Base-by-base conservation (phyloP, 1,140 invertebrate species). In the Dysdera silvatica region DNA sequence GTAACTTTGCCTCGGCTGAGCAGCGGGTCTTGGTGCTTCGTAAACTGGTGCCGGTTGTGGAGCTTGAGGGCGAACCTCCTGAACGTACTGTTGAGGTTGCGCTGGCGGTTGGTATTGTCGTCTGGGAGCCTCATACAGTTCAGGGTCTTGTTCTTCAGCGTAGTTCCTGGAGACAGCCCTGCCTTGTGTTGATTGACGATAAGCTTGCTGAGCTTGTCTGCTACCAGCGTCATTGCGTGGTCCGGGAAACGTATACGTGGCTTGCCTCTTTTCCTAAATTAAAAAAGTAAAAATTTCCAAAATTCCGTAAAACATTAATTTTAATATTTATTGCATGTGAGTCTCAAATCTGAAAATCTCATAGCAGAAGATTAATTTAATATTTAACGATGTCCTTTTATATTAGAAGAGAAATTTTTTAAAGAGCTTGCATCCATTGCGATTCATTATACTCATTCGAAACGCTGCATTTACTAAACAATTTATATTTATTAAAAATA, bases 191-290 rank as follows among this genome's bases (percentile, higher is more conserved):
- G 16, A 5, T 41, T 20, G n/a, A 4, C 23, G 5, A 41, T 41
- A 41, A 5, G n/a, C 40, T n/a, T 45, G 16, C 18, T 20, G 28
- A 2, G 20, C 6, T 3, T 33, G 52, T 4, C 52, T 16, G 29
- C 45, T 41, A 0, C 28, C 18, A 4, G 54, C 26, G n/a, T 65
- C 62, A 23, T 33, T 58, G 12, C 62, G 47, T 8, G 62, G 62
- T 14, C 62, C 62, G 5, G 62, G 62, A 20, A 65, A 65, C 8
- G 61, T 49, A 24, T 63, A 63, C 2, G 16, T 45, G n/a, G 61
- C 61, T 58, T 65, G 62, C 10, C 62, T 35, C 24, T 65, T 65
- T 8, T 58, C 48, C 62, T 65, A 8, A 4, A 35, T 20, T 29
- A 12, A 29, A 41, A 32, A 16, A 32, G 18, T 5, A 52, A n/a